phyloP scores from a whole-genome alignment of 2,888 invertebrate species.

The Celastrina argiolus region DNA sequence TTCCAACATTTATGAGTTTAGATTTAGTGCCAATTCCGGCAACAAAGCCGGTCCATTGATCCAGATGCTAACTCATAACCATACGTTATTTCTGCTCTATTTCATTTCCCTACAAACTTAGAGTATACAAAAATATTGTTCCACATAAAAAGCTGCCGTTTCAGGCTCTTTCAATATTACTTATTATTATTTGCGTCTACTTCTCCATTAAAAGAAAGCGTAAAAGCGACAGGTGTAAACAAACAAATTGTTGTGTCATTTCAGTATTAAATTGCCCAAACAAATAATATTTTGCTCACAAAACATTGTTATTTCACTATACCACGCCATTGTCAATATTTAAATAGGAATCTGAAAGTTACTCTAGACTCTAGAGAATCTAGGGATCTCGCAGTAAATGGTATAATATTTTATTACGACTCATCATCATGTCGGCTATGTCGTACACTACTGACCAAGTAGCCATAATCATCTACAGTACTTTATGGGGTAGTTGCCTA shows the following conservation, averaged over 20 bases:
- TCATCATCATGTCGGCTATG: no score
- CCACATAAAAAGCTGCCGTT: not conserved
- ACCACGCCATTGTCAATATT: not conserved
- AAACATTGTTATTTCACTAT: not conserved
- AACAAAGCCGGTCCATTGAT: not conserved
- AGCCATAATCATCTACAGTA: no score
- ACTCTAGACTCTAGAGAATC: not conserved
- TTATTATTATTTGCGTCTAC: not conserved
- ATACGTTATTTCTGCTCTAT: not conserved
- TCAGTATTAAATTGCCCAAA: not conserved
- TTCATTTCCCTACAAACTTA: not conserved
- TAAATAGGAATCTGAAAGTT: not conserved
- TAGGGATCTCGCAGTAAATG: no score
- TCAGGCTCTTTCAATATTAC: not conserved
- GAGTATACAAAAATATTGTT: not conserved
- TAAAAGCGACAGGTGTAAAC: not conserved
- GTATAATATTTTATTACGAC: no score
- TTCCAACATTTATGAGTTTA: not conserved
- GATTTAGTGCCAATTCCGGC: not conserved
- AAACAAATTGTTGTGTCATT: not conserved
- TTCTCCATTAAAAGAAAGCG: not conserved
- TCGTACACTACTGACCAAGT: no score
- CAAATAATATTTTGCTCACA: not conserved
- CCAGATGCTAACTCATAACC: not conserved
- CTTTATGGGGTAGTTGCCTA: no score